Conservation (phyloP, 2,888 invertebrate species). For the Caenorhabditis sp. region DNA sequence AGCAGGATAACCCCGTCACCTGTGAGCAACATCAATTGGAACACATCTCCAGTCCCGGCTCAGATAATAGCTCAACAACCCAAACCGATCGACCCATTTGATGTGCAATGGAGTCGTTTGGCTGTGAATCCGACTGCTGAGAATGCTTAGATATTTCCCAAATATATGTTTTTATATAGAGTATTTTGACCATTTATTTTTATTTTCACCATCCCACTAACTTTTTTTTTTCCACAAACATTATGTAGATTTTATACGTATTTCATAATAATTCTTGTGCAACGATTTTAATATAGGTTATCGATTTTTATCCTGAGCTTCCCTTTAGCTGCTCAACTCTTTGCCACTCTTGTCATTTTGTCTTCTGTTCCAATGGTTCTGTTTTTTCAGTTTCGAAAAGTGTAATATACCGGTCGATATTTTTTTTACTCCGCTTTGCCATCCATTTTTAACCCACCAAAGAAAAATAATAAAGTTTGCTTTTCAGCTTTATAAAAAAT, state of each 20-base stretch:
- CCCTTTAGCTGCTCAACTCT: not conserved
- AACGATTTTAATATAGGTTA: not conserved
- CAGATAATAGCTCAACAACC: conserved; percentile 15
- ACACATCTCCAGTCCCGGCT: conserved; percentile 25
- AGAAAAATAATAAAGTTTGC: not conserved
- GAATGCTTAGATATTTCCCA: not conserved
- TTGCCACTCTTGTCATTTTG: not conserved
- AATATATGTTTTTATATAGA: not conserved
- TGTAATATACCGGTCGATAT: not conserved
- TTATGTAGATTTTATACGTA: not conserved
- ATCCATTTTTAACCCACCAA: not conserved
- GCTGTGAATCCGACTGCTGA: conserved; percentile 1
- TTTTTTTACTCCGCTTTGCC: not conserved
- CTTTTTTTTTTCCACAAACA: not conserved
- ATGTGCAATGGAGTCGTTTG: conserved; percentile 63
- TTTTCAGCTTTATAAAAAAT: not conserved
- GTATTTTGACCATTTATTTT: not conserved
- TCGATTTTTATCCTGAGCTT: not conserved
- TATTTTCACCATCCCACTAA: not conserved
- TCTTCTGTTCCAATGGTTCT: not conserved
- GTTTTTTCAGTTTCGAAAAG: not conserved
- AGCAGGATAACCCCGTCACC: conserved; percentile 23
- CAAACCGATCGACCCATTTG: conserved; percentile 63
- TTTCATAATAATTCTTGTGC: not conserved
- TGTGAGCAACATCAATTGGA: conserved; percentile 32